phyloP scores from a whole-genome alignment of 2,113 vertebrate genomes.

The Brachirus orientalis region DNA sequence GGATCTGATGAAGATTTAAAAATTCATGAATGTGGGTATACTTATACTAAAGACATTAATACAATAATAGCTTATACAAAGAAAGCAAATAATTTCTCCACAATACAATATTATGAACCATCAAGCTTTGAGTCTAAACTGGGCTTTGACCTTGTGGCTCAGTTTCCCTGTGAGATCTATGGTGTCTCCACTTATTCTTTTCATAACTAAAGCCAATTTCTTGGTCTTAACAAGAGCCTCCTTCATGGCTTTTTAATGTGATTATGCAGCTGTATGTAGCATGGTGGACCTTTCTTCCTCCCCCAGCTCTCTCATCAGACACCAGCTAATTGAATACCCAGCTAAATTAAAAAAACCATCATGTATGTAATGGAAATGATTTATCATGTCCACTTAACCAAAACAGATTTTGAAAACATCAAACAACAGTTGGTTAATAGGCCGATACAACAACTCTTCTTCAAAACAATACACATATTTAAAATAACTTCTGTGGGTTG shows the following conservation, averaged over 20 bases:
- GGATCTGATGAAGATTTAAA: no score
- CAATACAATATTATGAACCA: slow-evolving; percentile 10
- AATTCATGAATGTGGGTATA: no score
- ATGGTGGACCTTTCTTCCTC: slow-evolving; percentile 53
- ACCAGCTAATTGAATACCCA: slow-evolving; percentile 66
- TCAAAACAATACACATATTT: slow-evolving; percentile 35
- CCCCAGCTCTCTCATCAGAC: slow-evolving; percentile 63
- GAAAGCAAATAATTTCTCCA: no score
- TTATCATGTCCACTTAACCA: slow-evolving; percentile 79
- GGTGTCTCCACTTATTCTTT: slow-evolving; percentile 55
- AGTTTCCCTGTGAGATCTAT: slow-evolving; percentile 46
- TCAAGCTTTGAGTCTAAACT: slow-evolving; percentile 19
- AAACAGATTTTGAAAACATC: slow-evolving; percentile 79
- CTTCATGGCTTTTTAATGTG: slow-evolving; percentile 74
- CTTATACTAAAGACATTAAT: no score
- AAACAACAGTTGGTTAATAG: slow-evolving; percentile 70
- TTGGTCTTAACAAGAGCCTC: slow-evolving; percentile 65
- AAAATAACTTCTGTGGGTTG: slow-evolving; percentile 26
- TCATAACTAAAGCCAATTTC: slow-evolving; percentile 69
- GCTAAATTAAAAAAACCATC: slow-evolving; percentile 74
- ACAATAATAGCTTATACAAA: slow-evolving; percentile 1
- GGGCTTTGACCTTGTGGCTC: slow-evolving; percentile 16
- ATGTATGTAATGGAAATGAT: slow-evolving; percentile 76
- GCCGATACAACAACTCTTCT: slow-evolving; percentile 31
- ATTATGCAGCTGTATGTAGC: slow-evolving; percentile 69